Conservation (phyloP, 2,113 vertebrate species). For the Oxyura jamaicensis region DNA sequence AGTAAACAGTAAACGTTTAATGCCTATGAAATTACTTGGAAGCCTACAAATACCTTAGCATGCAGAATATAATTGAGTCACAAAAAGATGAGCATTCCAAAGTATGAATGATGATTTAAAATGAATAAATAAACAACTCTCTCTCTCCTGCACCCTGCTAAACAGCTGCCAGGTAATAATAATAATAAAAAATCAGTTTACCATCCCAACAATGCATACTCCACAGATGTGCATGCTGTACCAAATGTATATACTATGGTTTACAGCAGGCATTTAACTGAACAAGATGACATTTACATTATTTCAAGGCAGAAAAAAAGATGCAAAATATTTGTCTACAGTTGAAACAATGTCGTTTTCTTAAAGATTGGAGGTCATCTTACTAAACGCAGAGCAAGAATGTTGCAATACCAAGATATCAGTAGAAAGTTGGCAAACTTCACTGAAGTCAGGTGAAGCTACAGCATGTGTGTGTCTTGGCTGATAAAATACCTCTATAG, state of each 20-base stretch:
- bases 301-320: too few relatives aligned
- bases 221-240: background rate
- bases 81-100: background rate
- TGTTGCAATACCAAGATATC: background rate
- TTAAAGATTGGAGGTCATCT: background rate
- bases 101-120: background rate
- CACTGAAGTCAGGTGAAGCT: background rate
- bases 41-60: background rate
- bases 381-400: background rate
- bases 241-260: background rate
- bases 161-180: background rate
- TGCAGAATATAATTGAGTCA: constrained; percentile 17
- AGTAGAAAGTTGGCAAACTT: background rate
- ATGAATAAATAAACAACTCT: background rate
- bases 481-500: background rate
- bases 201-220: background rate
- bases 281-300: too few relatives aligned
- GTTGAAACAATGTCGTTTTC: background rate
- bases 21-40: constrained; percentile 40
- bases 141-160: too few relatives aligned
- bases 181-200: background rate
- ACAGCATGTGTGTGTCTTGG: background rate
- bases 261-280: background rate
- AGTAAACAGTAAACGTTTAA: constrained; percentile 42
- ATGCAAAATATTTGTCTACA: background rate